Evolutionary conservation across 2,888 invertebrate genomes (phyloP).

Genomic region (Agrotis ipsilon): DNA sequence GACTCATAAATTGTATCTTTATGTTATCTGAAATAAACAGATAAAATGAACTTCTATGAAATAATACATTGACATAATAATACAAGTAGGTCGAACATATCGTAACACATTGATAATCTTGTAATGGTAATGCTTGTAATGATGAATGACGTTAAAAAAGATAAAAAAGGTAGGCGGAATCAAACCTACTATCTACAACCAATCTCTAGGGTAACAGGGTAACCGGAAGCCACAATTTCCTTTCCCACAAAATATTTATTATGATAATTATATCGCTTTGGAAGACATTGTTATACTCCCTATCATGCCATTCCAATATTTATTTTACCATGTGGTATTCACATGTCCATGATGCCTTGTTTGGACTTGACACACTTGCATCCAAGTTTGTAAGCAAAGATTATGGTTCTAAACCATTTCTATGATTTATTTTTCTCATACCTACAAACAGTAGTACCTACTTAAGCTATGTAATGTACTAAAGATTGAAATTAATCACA

Average conservation of each 20-base stretch:
- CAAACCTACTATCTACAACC: no score
- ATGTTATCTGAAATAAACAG: not conserved
- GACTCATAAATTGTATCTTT: not conserved
- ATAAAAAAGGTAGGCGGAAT: not conserved
- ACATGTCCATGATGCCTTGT: not conserved
- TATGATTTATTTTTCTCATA: no score
- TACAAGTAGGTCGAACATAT: not conserved
- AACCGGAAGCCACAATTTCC: conserved; percentile 55
- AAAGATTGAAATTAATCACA: no score
- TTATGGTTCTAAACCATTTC: no score
- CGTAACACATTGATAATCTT: not conserved
- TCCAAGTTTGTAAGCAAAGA: no score
- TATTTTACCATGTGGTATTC: no score
- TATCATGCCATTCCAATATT: no score
- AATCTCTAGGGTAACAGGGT: not conserved
- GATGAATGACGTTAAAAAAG: not conserved
- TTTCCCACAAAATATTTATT: conserved; percentile 30
- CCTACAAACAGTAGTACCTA: no score
- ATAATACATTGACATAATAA: conserved; percentile 6
- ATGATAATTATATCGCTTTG: not conserved
- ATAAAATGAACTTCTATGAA: not conserved
- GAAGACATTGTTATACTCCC: no score
- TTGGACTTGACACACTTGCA: no score
- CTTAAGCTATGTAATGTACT: no score
- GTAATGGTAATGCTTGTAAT: not conserved